Base-by-base conservation (phyloP, 1,140 invertebrate species). In the Oncopeltus fasciatus region DNA sequence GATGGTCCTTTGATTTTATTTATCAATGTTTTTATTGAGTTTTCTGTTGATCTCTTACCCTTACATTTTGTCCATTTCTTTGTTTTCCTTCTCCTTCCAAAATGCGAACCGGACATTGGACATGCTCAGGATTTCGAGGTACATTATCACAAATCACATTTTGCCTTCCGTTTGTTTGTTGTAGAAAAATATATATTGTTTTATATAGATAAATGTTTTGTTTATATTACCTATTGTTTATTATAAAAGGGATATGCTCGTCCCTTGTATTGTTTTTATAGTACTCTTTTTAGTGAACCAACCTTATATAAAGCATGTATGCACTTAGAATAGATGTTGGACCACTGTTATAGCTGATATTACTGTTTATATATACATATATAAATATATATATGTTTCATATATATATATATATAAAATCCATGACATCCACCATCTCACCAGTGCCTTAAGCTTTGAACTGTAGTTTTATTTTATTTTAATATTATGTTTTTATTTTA, bases 1-100 rank as follows among this genome's bases (percentile, higher is more conserved):
- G 89, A 92, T 92, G 90, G 89, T 92, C 89, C 89, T 91, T 89
- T 83, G 80, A 65, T 57, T 57, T 60, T 62, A 59, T 59, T 64
- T 38, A 66, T 65, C 63, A 65, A 62, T 62, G 57, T 43, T 57
- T 70, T 57, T 62, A 56, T 61, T 33, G 59, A 49, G 47, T 53
- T 51, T 53, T 33, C 47, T 65, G 44, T 65, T 65, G 33, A 64
- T 31, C 44, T 60, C 28, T 60, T 49, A 49, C 56, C 31, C 56
- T 49, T 51, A 68, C 66, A 63, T 69, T 71, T 73, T 74, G 73
- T 74, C 71, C 73, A 74, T 73, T 72, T 78, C 77, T 74, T 73
- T 72, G 74, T 78, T 75, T 74, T 78, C 74, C 75, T 77, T 77
- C 75, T 72, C 74, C 66, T 60, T 66, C 65, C 28, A 59, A 59